Evolutionary conservation across 2,797 vertebrate species (phyloP).

Genomic region (Anguilla pacifica): DNA sequence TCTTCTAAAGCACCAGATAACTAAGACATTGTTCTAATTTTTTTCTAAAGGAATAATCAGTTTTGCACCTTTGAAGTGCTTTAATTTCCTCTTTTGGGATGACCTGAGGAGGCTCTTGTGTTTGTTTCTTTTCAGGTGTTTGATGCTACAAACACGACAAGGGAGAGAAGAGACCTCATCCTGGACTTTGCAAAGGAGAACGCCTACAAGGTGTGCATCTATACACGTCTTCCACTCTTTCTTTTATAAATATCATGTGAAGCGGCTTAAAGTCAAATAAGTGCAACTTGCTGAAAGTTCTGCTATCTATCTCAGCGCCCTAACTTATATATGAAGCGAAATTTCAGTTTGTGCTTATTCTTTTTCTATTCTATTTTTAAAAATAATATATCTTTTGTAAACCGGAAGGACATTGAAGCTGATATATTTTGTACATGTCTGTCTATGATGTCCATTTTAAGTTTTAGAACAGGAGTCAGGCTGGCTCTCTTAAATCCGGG

Average conservation of each 20-base stretch:
- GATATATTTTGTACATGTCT: background rate
- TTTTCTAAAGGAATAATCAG: no score
- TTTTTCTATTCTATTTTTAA: background rate
- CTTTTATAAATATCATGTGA: background rate
- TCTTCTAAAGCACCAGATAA: no score
- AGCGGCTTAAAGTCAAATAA: background rate
- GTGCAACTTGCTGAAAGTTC: background rate
- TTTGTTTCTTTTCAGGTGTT: constrained; percentile 79
- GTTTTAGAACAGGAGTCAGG: background rate
- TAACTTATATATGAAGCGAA: background rate
- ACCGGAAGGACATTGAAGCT: background rate
- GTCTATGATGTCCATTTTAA: background rate
- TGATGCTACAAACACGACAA: constrained; percentile 96
- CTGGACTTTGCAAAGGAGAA: constrained; percentile 87
- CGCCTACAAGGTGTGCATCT: constrained; percentile 81
- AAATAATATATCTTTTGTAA: background rate
- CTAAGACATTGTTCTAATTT: no score
- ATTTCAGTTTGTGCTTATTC: background rate
- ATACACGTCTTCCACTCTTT: background rate
- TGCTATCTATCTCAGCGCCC: background rate
- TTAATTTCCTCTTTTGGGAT: background rate
- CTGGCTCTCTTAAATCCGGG: background rate
- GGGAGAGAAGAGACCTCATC: constrained; percentile 92
- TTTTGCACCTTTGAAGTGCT: background rate
- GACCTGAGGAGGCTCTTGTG: background rate